Evolutionary conservation across 23 tunicate genomes (phyloP), one percentile per base, ranked within the genome.

Genomic region (Botrylloides violaceus): DNA sequence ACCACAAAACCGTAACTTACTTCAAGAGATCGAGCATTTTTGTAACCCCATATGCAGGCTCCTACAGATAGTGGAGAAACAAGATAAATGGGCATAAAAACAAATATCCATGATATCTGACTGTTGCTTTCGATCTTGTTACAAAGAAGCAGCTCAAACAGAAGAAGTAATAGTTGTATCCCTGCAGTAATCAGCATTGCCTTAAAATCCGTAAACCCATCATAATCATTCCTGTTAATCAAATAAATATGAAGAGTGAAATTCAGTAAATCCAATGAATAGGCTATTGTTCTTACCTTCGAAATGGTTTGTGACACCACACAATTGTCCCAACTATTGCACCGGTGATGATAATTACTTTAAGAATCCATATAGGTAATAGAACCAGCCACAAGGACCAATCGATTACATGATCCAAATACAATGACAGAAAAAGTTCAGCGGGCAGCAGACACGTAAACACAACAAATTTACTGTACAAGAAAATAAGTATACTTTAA

Each of bases 1-100:
- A n/a, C n/a, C n/a, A n/a, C n/a, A n/a, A n/a, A n/a, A n/a, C n/a
- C n/a, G n/a, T n/a, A n/a, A 56, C 65, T 24, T 20, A 93, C 98
- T 94, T 93, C 98, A 4, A 81, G 38, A 0, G 94, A 85, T 5
- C 98, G 79, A 66, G 81, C 88, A 75, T 93, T 72, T 59, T 88
- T 85, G 68, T 80, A 81, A 1, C 94, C 98, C 98, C 98, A 93
- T 25, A 93, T 65, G 61, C 98, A 85, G 31, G 94, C 98, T 35
- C 80, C 94, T 7, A 93, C 65, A 0, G 98, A 80, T 24, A 93
- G 68, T 4, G 98, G 94, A 15, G 86, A 76, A 58, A 91, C 81
- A 55, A 93, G 72, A 66, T 78, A 93, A 47, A 93, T 38, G 0
- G 98, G 98, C 23, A 79, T 72, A 58, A 93, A 93, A 7, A 81